Evolutionary conservation across 1,140 invertebrate species (phyloP).

Genomic region (Drosophila auraria): DNA sequence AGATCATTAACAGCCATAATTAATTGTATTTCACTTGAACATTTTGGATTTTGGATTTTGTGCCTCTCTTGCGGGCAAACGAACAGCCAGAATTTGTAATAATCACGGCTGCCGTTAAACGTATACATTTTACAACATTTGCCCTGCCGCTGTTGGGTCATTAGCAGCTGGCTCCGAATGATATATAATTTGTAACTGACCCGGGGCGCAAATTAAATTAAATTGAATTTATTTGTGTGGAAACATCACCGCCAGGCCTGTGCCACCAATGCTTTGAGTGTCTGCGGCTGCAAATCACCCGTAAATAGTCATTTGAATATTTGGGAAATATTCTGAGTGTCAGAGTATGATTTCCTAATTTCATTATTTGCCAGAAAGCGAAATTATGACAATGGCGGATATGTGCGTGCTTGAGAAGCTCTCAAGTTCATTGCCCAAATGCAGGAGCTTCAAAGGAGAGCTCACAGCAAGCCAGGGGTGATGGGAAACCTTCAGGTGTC

Average conservation of each 20-base stretch:
- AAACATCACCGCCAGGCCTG: conserved; percentile 25
- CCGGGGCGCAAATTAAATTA: conserved; percentile 41
- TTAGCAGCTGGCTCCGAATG: conserved; percentile 51
- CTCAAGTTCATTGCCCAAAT: conserved; percentile 70
- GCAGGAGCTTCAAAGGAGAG: conserved; percentile 32
- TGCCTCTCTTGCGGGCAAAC: conserved; percentile 43
- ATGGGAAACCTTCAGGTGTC: conserved; percentile 43
- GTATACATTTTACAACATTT: conserved; percentile 35
- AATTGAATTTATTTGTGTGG: conserved; percentile 47
- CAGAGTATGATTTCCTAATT: conserved; percentile 2
- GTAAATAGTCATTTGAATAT: conserved; percentile 23
- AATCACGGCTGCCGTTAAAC: conserved; percentile 17
- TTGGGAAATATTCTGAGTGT: conserved; percentile 4
- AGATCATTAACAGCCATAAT: conserved; percentile 68
- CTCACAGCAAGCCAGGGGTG: neutral
- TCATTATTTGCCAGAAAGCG: conserved; percentile 3
- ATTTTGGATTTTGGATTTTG: conserved; percentile 19
- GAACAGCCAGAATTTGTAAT: conserved; percentile 41
- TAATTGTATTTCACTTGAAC: conserved; percentile 51
- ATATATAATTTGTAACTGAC: conserved; percentile 56
- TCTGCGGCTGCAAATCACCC: conserved; percentile 8
- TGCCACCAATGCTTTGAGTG: conserved; percentile 10
- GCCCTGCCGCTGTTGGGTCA: conserved; percentile 27
- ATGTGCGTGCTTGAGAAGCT: neutral
- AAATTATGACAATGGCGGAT: neutral